These are phyloP conservation scores for Pseudolaguvia tuberculata DNA, from an alignment of 2,113 vertebrate genomes.

Conservation along the genomic window DNA sequence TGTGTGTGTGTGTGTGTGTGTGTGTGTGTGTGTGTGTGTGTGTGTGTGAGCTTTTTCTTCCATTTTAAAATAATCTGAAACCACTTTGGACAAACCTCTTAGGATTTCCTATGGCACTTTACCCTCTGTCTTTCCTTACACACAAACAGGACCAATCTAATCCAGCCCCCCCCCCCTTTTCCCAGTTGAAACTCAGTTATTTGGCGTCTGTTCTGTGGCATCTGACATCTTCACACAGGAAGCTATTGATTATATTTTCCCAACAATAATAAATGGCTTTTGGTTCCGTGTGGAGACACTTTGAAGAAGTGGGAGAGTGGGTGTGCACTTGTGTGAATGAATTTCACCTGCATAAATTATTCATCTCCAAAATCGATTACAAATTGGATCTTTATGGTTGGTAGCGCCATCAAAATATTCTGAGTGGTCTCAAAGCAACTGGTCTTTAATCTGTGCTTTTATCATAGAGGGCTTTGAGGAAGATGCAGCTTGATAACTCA, in stretches of 20 bases:
- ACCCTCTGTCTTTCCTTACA: conserved; percentile 20
- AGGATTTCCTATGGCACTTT: conserved; percentile 43
- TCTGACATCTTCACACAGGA: conserved; percentile 35
- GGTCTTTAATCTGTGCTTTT: conserved; percentile 45
- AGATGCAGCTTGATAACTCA: conserved; percentile 47
- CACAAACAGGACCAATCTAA: conserved; percentile 36
- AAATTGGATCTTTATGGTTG: conserved; percentile 47
- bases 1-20: too few relatives aligned
- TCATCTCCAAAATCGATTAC: conserved; percentile 40
- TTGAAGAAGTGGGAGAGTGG: conserved; percentile 16
- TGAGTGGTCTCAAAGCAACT: conserved; percentile 49
- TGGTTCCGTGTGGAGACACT: conserved; percentile 19
- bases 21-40: too few relatives aligned
- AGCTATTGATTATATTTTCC: conserved; percentile 45
- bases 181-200: conserved; percentile 14
- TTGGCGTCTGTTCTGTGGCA: conserved; percentile 23
- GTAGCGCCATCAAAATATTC: conserved; percentile 38
- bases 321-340: conserved; percentile 31
- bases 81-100: conserved; percentile 37
- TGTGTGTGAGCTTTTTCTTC: conserved; percentile 6
- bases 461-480: conserved; percentile 39
- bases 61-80: conserved; percentile 42
- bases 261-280: conserved; percentile 33
- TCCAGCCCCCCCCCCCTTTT: conserved; percentile 3
- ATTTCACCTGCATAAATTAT: conserved; percentile 46